A percentile compares a stretch with the other conserved stretches of the same genome.
These are phyloP conservation scores for mouse (Mus musculus) DNA, from an alignment of 2,113 vertebrate species.

Conservation along the genomic window DNA sequence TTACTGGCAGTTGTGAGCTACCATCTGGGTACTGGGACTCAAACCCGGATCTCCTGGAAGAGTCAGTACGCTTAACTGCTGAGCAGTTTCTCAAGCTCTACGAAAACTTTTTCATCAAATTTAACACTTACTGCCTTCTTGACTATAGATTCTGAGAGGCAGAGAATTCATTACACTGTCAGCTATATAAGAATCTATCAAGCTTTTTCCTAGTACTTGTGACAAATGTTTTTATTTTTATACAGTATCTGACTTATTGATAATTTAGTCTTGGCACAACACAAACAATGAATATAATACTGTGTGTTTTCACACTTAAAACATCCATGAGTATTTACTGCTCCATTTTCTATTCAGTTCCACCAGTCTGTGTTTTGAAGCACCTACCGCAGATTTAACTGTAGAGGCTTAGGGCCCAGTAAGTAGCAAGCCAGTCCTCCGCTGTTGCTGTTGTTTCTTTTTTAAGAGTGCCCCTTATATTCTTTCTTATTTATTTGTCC, in stretches of 20 bases:
- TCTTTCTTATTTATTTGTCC: background rate
- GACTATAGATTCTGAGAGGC: background rate
- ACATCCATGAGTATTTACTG: background rate
- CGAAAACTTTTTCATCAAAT: background rate
- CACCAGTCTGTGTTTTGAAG: background rate
- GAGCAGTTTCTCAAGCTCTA: background rate
- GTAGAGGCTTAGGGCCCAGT: background rate
- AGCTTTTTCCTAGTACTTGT: background rate
- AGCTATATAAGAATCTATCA: background rate
- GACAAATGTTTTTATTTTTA: background rate
- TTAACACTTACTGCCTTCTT: background rate
- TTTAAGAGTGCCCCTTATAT: background rate
- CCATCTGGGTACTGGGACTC: background rate
- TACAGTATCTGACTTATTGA: background rate
- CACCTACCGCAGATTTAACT: background rate
- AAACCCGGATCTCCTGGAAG: background rate
- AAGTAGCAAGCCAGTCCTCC: background rate
- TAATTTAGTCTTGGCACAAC: background rate
- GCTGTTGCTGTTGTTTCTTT: background rate
- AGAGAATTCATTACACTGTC: background rate
- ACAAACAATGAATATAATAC: conserved; percentile 3
- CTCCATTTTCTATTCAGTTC: background rate
- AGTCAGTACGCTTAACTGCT: background rate
- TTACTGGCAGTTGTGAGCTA: background rate
- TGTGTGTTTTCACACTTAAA: background rate